These are phyloP conservation scores for Ruditapes philippinarum DNA, from an alignment of 1,140 invertebrate genomes.

Conservation along the genomic window DNA sequence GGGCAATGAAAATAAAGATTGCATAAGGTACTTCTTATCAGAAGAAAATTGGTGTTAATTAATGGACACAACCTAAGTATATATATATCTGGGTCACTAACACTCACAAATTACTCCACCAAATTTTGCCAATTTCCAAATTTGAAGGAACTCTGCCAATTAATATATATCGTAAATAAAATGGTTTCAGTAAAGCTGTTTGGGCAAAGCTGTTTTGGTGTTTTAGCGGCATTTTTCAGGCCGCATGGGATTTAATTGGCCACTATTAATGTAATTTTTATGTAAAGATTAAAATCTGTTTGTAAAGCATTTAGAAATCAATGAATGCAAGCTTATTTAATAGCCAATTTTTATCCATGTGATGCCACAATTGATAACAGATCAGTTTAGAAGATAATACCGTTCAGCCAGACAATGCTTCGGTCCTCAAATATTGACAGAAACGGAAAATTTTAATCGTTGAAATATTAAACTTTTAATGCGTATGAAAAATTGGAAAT, in stretches of 20 bases:
- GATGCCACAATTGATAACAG: slow-evolving; percentile 46
- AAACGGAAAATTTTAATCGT: not conserved
- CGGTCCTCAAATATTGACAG: slow-evolving; percentile 16
- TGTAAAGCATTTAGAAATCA: slow-evolving; percentile 19
- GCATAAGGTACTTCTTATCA: no score
- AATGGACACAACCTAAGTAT: no score
- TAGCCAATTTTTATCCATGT: not conserved
- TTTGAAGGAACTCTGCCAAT: no score
- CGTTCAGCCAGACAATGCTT: slow-evolving; percentile 9
- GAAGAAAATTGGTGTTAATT: no score
- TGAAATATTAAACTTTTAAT: not conserved
- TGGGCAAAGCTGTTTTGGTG: no score
- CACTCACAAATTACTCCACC: no score
- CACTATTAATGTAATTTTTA: slow-evolving; percentile 31
- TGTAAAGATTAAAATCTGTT: slow-evolving; percentile 30
- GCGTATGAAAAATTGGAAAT: not conserved
- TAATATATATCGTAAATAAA: no score
- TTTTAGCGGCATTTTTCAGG: no score
- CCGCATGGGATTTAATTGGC: not conserved
- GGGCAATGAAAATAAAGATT: no score
- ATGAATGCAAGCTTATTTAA: slow-evolving; percentile 18
- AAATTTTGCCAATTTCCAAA: no score
- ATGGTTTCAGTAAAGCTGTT: no score
- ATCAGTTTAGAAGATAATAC: not conserved
- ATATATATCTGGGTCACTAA: no score